Evolutionary conservation across 1,140 invertebrate genomes (phyloP).

Genomic region (Drosophila nebulosa): DNA sequence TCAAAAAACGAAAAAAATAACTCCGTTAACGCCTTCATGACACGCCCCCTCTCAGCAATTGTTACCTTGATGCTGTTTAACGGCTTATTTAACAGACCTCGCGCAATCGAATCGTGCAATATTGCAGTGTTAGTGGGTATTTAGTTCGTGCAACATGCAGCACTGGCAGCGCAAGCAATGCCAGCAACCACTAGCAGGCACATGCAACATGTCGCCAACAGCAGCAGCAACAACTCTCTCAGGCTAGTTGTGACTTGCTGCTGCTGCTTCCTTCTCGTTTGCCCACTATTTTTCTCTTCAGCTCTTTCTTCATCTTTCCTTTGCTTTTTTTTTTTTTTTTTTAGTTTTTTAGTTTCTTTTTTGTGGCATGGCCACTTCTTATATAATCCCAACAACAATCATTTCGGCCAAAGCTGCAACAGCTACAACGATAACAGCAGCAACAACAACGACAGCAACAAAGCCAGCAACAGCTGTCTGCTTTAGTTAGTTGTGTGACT

Average conservation of each 20-base stretch:
- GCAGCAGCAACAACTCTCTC: not conserved
- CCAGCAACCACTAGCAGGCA: not conserved
- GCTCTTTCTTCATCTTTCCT: constrained; percentile 34
- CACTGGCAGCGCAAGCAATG: not conserved
- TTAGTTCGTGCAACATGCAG: constrained; percentile 68
- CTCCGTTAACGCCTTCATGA: constrained; percentile 10
- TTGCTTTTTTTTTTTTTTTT: constrained; percentile 27
- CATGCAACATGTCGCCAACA: not conserved
- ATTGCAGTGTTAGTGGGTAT: constrained; percentile 62
- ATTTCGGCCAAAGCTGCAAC: constrained; percentile 72
- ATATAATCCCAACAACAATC: constrained; percentile 72
- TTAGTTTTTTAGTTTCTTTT: constrained; percentile 47
- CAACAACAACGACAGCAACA: constrained; percentile 1
- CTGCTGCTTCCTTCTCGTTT: constrained; percentile 64
- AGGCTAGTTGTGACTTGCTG: constrained; percentile 22
- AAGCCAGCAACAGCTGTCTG: constrained; percentile 41
- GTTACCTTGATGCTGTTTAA: constrained; percentile 53
- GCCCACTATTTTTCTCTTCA: constrained; percentile 32
- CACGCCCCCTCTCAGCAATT: constrained; percentile 1
- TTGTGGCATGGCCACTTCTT: constrained; percentile 77
- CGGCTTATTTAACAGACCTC: constrained; percentile 38
- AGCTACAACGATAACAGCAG: constrained; percentile 15
- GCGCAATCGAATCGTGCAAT: constrained; percentile 4
- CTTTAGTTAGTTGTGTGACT: constrained; percentile 23
- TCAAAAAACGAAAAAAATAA: constrained; percentile 9